Evolutionary conservation across 2,888 invertebrate species (phyloP).

Genomic region (Spilosoma lubricipeda): DNA sequence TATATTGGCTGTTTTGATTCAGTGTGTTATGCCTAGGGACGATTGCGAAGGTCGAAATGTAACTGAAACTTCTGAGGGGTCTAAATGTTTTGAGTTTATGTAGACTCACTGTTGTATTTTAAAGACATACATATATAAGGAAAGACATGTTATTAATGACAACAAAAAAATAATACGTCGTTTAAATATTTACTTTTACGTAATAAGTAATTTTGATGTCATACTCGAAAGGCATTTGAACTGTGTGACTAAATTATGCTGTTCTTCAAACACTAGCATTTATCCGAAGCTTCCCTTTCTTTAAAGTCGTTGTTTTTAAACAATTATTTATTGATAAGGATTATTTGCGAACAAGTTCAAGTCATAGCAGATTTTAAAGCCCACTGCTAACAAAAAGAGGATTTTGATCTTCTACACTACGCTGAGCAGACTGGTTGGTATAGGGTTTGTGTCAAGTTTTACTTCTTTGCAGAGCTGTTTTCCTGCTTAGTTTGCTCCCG

Average conservation of each 20-base stretch:
- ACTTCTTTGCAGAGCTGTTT: too few relatives aligned
- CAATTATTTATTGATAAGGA: too few relatives aligned
- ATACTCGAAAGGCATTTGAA: too few relatives aligned
- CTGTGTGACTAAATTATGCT: neutral
- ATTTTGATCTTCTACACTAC: too few relatives aligned
- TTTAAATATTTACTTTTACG: neutral
- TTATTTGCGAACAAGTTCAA: too few relatives aligned
- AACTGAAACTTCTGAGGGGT: slow-evolving; percentile 45
- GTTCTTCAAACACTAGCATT: neutral
- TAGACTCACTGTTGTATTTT: slow-evolving; percentile 9
- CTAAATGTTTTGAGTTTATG: slow-evolving; percentile 68
- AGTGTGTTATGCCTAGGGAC: slow-evolving; percentile 67
- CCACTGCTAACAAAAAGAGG: too few relatives aligned
- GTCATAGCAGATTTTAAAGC: too few relatives aligned
- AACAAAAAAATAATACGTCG: neutral
- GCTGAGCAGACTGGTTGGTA: too few relatives aligned
- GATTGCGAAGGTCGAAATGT: slow-evolving; percentile 58
- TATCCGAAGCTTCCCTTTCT: neutral
- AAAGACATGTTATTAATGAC: neutral
- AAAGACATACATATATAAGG: neutral
- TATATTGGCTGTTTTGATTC: slow-evolving; percentile 69
- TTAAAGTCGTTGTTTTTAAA: too few relatives aligned
- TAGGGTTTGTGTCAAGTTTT: too few relatives aligned
- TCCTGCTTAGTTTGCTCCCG: too few relatives aligned
- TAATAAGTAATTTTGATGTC: neutral